These are phyloP conservation scores for Caenorhabditis uteleia DNA, from an alignment of 2,888 invertebrate genomes.

Conservation along the genomic window DNA sequence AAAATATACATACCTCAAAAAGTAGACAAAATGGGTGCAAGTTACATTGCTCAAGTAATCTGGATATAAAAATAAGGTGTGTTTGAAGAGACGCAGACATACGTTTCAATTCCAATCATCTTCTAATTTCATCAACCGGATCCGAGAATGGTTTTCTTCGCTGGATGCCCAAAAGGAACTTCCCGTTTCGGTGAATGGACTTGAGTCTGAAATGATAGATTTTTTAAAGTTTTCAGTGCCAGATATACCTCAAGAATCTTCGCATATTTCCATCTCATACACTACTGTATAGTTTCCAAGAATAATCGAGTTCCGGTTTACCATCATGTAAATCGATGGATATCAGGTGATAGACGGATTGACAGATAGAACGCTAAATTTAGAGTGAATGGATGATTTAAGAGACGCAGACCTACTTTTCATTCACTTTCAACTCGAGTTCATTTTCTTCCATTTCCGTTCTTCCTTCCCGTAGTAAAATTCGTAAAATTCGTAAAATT, in stretches of 20 bases:
- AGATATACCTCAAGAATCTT: slow-evolving; percentile 7
- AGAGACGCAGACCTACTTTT: no score
- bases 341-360: slow-evolving; percentile 21
- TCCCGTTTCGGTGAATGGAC: slow-evolving; percentile 16
- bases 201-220: slow-evolving; percentile 7
- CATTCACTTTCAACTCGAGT: no score
- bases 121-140: slow-evolving; percentile 8
- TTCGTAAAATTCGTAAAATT: no score
- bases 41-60: no score
- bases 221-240: neutral
- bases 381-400: no score
- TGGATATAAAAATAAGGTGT: no score
- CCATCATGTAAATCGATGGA: slow-evolving; percentile 12
- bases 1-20: no score
- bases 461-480: no score
- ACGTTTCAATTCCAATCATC: slow-evolving; percentile 12
- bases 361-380: no score
- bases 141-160: slow-evolving; percentile 11
- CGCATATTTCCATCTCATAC: slow-evolving; percentile 22
- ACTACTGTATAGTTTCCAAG: slow-evolving; percentile 6
- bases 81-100: slow-evolving; percentile 5
- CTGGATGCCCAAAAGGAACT: slow-evolving; percentile 23
- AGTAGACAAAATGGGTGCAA: no score
- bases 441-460: no score
- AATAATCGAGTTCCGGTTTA: slow-evolving; percentile 17